Conservation (phyloP, 2,113 vertebrate species). For the Podarcis muralis region DNA sequence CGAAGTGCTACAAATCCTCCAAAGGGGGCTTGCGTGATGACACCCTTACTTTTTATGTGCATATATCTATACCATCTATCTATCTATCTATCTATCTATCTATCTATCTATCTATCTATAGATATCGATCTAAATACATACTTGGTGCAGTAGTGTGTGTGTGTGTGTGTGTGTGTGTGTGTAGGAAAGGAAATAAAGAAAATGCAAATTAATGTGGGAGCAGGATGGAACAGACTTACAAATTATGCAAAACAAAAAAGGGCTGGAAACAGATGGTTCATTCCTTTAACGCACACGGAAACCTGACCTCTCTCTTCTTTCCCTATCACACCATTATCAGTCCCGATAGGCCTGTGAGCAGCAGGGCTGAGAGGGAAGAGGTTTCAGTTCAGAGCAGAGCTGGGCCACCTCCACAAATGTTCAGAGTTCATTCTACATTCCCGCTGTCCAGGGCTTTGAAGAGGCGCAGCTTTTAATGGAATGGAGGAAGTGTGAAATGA, state of each 20-base stretch:
- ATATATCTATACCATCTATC: too few relatives aligned
- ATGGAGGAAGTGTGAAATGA: constrained; percentile 4
- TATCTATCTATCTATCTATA: too few relatives aligned
- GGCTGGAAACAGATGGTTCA: neutral
- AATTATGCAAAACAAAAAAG: neutral
- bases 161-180: too few relatives aligned
- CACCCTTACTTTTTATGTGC: too few relatives aligned
- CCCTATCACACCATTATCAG: neutral
- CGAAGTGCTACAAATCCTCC: too few relatives aligned
- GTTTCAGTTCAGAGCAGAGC: neutral
- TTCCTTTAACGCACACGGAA: too few relatives aligned
- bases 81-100: too few relatives aligned
- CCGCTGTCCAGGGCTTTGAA: neutral
- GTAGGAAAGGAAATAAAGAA: too few relatives aligned
- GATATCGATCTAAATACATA: too few relatives aligned
- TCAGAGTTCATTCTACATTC: neutral
- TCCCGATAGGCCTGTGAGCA: neutral
- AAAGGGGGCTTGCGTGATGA: too few relatives aligned
- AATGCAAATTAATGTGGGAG: neutral
- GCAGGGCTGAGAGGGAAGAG: neutral
- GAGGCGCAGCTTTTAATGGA: constrained; percentile 10
- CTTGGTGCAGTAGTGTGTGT: too few relatives aligned
- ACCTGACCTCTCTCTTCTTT: constrained; percentile 14
- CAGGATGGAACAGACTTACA: neutral
- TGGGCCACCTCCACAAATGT: neutral